Base-by-base conservation (phyloP, 2,797 vertebrate species). In the Luscinia megarhynchos region DNA sequence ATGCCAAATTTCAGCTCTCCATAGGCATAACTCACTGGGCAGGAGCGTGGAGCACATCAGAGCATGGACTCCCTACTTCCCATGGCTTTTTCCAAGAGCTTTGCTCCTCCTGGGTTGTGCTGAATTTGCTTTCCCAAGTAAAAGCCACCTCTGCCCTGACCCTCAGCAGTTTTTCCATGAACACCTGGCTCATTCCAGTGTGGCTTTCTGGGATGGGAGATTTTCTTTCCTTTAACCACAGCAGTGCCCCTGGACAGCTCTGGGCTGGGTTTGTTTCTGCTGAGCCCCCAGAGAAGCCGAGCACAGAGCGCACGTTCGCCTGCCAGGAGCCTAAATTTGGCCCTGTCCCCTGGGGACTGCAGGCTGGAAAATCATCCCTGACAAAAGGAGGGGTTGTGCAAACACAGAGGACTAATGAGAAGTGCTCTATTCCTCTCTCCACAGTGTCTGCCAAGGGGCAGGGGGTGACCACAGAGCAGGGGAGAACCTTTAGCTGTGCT, bases 361-460 rank as follows among this genome's bases (percentile, higher is more conserved):
- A 87, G 95, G 73, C 70, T 89, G 89, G 94, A 96, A 96, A 96
- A 96, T 80, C 92, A 93, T 91, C 96, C 81, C 85, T 45, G 74
- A 98, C 96, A 97, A 97, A 97, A 94, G 72, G 83, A 97, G 93
- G 90, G 66, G 96, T 97, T 98, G 91, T 97, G 94, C 46, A 95
- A 96, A 94, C 76, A 75, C 46, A 82, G 92, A 91, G 84, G 89
- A 48, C 87, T 92, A 94, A 93, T 91, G 93, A 89, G 50, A 89
- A 96, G 81, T 2, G 80, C 36, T 88, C 74, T 69, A 75, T 69
- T 90, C 82, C 82, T 87, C 75, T 93, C 94, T 87, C 93, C 72
- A 83, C 50, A 17, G 93, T 11, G 58, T 43, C 94, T 97, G 93
- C 97, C 97, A 96, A 95, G 91, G 83, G 66, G 46, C 92, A 90